Evolutionary conservation across 2,888 invertebrate genomes (phyloP).

Genomic region (Eupithecia pulchellata): DNA sequence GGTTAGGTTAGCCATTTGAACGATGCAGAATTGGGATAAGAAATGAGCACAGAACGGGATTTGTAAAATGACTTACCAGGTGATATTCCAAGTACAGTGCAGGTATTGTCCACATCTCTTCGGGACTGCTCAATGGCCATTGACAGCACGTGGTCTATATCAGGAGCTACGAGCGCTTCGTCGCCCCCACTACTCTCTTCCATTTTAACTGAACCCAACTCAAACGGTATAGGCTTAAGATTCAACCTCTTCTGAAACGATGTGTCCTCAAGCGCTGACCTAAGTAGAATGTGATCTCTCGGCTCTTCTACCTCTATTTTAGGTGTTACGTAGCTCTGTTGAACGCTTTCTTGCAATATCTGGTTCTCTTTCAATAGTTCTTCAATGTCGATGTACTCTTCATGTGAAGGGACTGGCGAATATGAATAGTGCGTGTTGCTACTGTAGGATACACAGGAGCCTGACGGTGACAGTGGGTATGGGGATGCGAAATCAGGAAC

Average conservation of each 20-base stretch:
- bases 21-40: not conserved
- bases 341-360: slow-evolving; percentile 79
- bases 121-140: slow-evolving; percentile 94
- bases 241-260: slow-evolving; percentile 94
- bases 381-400: slow-evolving; percentile 87
- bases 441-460: slow-evolving; percentile 82
- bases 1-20: not conserved
- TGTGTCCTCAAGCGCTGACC: slow-evolving; percentile 93
- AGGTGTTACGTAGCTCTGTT: slow-evolving; percentile 76
- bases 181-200: slow-evolving; percentile 87
- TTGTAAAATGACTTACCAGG: slow-evolving; percentile 88
- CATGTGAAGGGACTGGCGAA: slow-evolving; percentile 85
- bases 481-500: slow-evolving; percentile 82
- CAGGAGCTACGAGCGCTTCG: slow-evolving; percentile 88
- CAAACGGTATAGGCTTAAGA: slow-evolving; percentile 90
- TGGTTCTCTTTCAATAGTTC: slow-evolving; percentile 86
- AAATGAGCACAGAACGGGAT: not conserved
- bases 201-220: slow-evolving; percentile 87
- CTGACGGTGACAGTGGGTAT: slow-evolving; percentile 85
- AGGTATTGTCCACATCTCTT: slow-evolving; percentile 93
- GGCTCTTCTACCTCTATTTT: slow-evolving; percentile 85
- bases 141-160: slow-evolving; percentile 92
- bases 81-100: slow-evolving; percentile 93
- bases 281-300: slow-evolving; percentile 90
- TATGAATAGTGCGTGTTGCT: slow-evolving; percentile 79